A percentile compares a stretch with the other conserved stretches of the same genome.
These are phyloP conservation scores for Tachycineta bicolor DNA, from an alignment of 2,113 vertebrate genomes.

Conservation along the genomic window DNA sequence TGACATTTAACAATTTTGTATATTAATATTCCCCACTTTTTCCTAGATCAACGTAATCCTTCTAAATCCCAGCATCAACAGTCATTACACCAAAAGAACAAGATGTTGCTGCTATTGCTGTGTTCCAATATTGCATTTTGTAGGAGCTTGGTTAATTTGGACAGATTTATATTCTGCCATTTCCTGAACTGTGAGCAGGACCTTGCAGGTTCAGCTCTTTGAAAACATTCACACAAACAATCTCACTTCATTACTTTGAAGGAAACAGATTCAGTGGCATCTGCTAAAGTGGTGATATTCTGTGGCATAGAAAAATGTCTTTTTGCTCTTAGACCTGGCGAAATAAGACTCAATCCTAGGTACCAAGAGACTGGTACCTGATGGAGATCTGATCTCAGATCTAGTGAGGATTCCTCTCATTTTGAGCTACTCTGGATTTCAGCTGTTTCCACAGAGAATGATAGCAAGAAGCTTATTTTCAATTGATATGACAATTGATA, in stretches of 20 bases:
- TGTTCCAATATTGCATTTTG: conserved; percentile 46
- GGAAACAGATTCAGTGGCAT: conserved; percentile 44
- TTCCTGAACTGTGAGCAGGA: conserved; percentile 71
- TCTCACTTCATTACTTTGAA: conserved; percentile 67
- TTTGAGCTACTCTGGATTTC: not conserved
- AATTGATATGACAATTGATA: not conserved
- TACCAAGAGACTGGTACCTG: not conserved
- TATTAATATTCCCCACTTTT: conserved; percentile 78
- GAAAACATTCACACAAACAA: conserved; percentile 63
- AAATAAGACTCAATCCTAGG: not conserved
- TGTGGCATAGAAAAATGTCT: not conserved
- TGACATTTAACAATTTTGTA: conserved; percentile 80
- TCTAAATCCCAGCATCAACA: conserved; percentile 77
- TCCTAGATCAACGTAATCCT: conserved; percentile 73
- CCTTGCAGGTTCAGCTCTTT: conserved; percentile 70
- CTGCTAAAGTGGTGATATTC: conserved; percentile 6
- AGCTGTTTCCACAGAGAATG: not conserved
- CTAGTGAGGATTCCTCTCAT: not conserved
- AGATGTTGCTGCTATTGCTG: conserved; percentile 67
- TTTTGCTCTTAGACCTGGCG: not conserved
- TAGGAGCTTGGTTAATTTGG: conserved; percentile 65
- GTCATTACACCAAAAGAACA: conserved; percentile 75
- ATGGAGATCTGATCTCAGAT: not conserved
- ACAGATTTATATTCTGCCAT: conserved; percentile 75
- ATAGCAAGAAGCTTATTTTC: not conserved